Percentiles rank a stretch among this genome's conserved stretches.
phyloP scores from a whole-genome alignment of 1,140 invertebrate species.

The Platorchestia sp. region DNA sequence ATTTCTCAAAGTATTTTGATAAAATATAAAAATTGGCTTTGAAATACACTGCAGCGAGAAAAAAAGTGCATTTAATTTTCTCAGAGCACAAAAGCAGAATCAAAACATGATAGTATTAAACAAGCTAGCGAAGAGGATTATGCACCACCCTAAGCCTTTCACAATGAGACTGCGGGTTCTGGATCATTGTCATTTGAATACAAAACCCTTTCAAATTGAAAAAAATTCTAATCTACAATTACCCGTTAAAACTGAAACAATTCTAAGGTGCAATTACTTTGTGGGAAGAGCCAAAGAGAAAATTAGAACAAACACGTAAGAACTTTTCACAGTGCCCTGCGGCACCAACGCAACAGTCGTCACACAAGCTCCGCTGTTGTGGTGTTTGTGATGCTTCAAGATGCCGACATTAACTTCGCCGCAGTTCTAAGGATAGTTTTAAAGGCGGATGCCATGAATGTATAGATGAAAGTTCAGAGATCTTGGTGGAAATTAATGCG shows the following conservation, averaged over 20 bases:
- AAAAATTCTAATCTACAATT: background rate
- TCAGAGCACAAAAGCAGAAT: background rate
- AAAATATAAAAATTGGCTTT: too few species aligned
- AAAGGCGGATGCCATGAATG: too few species aligned
- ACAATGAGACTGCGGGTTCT: background rate
- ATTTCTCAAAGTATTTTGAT: background rate
- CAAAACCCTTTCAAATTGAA: background rate
- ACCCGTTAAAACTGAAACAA: background rate
- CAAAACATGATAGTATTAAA: too few species aligned
- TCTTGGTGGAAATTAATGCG: too few species aligned
- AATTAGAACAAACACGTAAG: background rate
- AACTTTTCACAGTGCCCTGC: background rate
- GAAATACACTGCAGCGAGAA: too few species aligned
- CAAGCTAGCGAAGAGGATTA: too few species aligned
- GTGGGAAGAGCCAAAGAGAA: background rate
- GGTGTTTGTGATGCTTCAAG: background rate
- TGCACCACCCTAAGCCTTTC: background rate
- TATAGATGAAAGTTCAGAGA: too few species aligned
- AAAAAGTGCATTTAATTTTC: background rate
- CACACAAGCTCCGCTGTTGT: too few species aligned
- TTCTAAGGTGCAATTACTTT: background rate
- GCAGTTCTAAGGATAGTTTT: too few species aligned
- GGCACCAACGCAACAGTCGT: background rate
- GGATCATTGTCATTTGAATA: background rate
- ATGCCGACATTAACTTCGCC: background rate